Percentiles rank a stretch among this genome's conserved stretches.
These are phyloP conservation scores for Sebastes minor DNA, from an alignment of 2,797 vertebrate genomes.

Conservation along the genomic window DNA sequence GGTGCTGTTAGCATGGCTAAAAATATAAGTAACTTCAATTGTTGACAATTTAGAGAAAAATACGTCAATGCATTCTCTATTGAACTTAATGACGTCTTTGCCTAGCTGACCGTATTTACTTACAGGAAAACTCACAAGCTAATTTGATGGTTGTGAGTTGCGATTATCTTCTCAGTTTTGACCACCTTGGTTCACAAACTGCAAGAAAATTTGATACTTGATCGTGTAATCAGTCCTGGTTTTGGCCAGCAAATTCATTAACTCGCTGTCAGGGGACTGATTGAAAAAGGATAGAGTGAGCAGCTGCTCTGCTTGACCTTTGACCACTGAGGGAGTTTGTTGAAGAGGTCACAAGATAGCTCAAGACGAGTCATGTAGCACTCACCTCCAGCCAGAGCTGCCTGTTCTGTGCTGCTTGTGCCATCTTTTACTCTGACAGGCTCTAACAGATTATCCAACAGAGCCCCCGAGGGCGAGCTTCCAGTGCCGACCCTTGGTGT, in stretches of 20 bases:
- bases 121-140: neutral
- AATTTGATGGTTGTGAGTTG: neutral
- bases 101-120: neutral
- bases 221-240: neutral
- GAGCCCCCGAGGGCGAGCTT: conserved; percentile 7
- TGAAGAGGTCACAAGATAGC: conserved; percentile 22
- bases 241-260: neutral
- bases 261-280: neutral
- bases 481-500: conserved; percentile 12
- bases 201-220: neutral
- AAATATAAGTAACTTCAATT: neutral
- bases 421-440: conserved; percentile 35
- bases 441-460: conserved; percentile 29
- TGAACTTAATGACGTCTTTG: neutral
- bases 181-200: too few species aligned
- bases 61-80: neutral
- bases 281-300: neutral
- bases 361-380: conserved; percentile 26
- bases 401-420: conserved; percentile 12
- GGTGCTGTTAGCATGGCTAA: neutral
- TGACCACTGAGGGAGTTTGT: conserved; percentile 3
- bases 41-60: neutral
- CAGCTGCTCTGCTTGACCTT: conserved; percentile 36
- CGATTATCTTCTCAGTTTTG: too few species aligned
- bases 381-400: conserved; percentile 24